Evolutionary conservation across 2,113 vertebrate species (phyloP).

Genomic region (Platycercus adscitus): DNA sequence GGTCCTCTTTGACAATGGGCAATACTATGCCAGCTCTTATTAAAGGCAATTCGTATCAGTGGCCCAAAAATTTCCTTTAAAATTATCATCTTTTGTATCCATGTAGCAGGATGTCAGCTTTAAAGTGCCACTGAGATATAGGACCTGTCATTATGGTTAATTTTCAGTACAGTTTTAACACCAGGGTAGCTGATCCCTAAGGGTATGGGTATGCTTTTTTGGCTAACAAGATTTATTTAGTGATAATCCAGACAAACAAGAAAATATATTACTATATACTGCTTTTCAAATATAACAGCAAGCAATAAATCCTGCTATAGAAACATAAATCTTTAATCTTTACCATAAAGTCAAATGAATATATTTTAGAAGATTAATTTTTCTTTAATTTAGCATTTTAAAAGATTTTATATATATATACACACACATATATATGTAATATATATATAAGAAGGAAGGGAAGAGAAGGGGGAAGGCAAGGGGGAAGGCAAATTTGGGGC

Average conservation of each 20-base stretch:
- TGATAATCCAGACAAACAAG: slow-evolving; percentile 73
- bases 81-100: slow-evolving; percentile 87
- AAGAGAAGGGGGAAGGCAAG: no score
- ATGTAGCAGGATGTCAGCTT: slow-evolving; percentile 84
- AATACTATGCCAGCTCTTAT: slow-evolving; percentile 87
- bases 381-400: background rate
- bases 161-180: slow-evolving; percentile 80
- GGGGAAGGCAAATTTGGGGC: background rate
- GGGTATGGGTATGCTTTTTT: slow-evolving; percentile 67
- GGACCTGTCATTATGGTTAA: slow-evolving; percentile 87
- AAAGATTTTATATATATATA: background rate
- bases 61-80: slow-evolving; percentile 90
- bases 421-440: no score
- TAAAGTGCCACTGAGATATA: slow-evolving; percentile 85
- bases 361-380: background rate
- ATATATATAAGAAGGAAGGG: background rate
- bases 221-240: slow-evolving; percentile 80
- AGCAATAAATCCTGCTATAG: slow-evolving; percentile 33
- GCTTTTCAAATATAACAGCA: slow-evolving; percentile 64
- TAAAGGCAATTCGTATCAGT: slow-evolving; percentile 86
- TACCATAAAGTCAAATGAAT: slow-evolving; percentile 3
- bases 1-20: slow-evolving; percentile 86
- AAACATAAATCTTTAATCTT: slow-evolving; percentile 29
- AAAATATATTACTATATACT: slow-evolving; percentile 64
- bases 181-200: slow-evolving; percentile 67